These are phyloP conservation scores for Mola mola DNA, from an alignment of 2,113 vertebrate genomes.

Conservation along the genomic window DNA sequence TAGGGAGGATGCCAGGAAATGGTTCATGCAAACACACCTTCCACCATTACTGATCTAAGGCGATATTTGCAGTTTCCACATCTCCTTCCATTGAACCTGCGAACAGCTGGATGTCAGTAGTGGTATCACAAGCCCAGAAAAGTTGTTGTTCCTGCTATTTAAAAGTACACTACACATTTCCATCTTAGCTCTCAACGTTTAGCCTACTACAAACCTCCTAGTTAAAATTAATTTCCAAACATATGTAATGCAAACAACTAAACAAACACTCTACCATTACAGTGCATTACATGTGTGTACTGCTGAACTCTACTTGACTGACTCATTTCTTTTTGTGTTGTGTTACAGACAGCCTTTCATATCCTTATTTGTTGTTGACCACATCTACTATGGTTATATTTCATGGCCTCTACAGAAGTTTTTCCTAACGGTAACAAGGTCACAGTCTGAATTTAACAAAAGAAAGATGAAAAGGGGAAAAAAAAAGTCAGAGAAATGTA, in stretches of 20 bases:
- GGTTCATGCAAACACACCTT: conserved; percentile 49
- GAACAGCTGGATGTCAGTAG: conserved; percentile 5
- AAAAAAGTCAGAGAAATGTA: conserved; percentile 20
- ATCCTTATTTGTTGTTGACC: too few species aligned
- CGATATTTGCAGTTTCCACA: conserved; percentile 56
- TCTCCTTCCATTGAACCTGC: background rate
- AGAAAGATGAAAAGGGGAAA: too few species aligned
- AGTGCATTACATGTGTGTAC: too few species aligned
- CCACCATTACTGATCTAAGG: conserved; percentile 27
- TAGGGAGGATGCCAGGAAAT: conserved; percentile 7
- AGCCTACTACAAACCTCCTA: too few species aligned
- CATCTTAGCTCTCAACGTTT: background rate
- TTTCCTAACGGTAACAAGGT: too few species aligned
- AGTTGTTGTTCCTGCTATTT: background rate
- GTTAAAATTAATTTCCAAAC: background rate
- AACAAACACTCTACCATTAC: too few species aligned
- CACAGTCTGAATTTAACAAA: too few species aligned
- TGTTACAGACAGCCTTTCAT: too few species aligned
- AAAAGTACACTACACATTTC: background rate
- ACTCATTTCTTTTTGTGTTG: too few species aligned
- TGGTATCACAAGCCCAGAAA: conserved; percentile 4
- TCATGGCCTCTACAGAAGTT: too few species aligned
- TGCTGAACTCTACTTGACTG: too few species aligned
- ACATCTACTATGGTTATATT: too few species aligned
- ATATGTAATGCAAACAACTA: background rate